These are phyloP conservation scores for Mechanitis messenoides DNA, from an alignment of 2,888 invertebrate species.

Conservation along the genomic window DNA sequence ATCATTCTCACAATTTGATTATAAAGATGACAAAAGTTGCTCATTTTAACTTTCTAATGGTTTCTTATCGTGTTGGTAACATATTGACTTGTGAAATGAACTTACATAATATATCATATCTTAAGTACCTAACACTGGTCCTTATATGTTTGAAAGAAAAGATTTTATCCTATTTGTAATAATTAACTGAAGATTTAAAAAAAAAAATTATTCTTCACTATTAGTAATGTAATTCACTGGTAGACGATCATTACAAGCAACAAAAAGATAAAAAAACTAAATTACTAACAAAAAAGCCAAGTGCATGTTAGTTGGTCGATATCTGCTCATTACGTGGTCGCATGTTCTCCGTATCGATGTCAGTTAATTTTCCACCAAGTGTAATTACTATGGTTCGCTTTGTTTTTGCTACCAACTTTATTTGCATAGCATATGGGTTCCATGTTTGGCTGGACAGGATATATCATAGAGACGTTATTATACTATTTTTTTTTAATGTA, in stretches of 20 bases:
- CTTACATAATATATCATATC: background rate
- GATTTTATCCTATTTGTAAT: no score
- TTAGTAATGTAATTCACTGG: no score
- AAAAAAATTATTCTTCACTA: no score
- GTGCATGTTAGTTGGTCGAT: constrained; percentile 42
- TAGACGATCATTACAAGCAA: no score
- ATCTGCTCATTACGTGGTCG: constrained; percentile 65
- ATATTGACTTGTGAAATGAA: no score
- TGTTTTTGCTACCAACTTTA: constrained; percentile 76
- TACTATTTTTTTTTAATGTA: constrained; percentile 5
- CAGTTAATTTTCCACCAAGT: constrained; percentile 74
- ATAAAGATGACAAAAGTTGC: constrained; percentile 10
- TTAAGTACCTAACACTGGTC: no score
- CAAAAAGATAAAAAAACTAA: background rate
- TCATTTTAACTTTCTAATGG: background rate
- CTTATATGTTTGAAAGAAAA: no score
- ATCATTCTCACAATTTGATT: background rate
- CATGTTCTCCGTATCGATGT: constrained; percentile 68
- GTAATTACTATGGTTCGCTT: constrained; percentile 73
- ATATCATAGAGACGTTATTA: constrained; percentile 37
- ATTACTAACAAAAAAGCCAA: constrained; percentile 4
- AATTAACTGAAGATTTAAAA: no score
- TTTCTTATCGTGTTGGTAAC: background rate
- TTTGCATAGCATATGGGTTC: constrained; percentile 68
- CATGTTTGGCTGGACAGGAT: constrained; percentile 40